Conservation (phyloP, 2,888 invertebrate species). For the Dryobotodes eremita region DNA sequence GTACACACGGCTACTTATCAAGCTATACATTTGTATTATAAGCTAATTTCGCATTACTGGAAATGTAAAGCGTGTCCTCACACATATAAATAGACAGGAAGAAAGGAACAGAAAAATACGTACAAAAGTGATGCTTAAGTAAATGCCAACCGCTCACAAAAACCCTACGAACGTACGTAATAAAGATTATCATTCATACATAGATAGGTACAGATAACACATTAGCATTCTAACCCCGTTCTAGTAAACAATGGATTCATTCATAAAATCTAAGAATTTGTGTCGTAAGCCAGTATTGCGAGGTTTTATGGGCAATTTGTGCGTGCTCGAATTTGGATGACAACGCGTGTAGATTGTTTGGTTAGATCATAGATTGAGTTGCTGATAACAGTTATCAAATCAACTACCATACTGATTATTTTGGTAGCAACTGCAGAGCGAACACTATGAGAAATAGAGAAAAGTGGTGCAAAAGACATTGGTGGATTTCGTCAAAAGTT, state of each 20-base stretch:
- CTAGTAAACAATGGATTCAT: conserved; percentile 78
- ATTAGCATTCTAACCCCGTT: conserved; percentile 68
- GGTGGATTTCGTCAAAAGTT: background rate
- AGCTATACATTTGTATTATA: too few relatives aligned
- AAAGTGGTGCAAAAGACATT: background rate
- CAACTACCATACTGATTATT: background rate
- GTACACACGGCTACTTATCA: too few relatives aligned
- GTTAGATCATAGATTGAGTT: background rate
- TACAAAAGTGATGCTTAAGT: background rate
- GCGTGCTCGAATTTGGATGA: conserved; percentile 33
- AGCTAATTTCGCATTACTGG: too few relatives aligned
- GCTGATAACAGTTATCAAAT: background rate
- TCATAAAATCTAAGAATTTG: conserved; percentile 77
- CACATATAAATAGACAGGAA: too few relatives aligned
- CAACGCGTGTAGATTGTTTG: background rate
- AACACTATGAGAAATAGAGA: background rate
- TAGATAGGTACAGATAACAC: conserved; percentile 40
- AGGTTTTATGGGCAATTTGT: conserved; percentile 51
- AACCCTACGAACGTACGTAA: conserved; percentile 24
- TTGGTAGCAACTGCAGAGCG: background rate
- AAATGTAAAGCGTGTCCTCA: too few relatives aligned
- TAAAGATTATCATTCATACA: conserved; percentile 54
- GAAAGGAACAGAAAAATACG: too few relatives aligned
- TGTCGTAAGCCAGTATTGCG: conserved; percentile 63
- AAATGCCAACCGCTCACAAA: conserved; percentile 1